Base-by-base conservation (phyloP, 2,888 invertebrate genomes). In the Andricus curvator region DNA sequence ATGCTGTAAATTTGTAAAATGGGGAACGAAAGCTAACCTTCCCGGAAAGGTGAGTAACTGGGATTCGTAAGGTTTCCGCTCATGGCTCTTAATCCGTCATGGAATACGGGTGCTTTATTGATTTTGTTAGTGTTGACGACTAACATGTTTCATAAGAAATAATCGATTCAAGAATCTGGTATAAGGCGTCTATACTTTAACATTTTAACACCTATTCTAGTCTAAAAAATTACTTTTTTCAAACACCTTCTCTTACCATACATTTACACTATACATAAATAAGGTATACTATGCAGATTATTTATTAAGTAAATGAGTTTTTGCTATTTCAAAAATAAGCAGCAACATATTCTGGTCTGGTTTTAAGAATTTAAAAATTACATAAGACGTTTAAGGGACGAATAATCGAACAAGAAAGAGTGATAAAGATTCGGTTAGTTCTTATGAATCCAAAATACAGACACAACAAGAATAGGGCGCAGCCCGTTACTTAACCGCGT, bases 401-500 rank as follows among this genome's bases (percentile, higher is more conserved):
- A 11, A 13, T 13, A 44, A 44, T 44, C 2, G 11, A 44, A 44
- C 1, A 44, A 13, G 44, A 44, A 44, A 11, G 44, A 13, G 44
- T 44, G 15, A 15, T 44, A 62, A 62, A 33, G 65, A 65, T 64
- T 29, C 29, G 79, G 80, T 60, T n/a, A 77, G 60, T 70, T 80
- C 66, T 84, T 83, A 85, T 84, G 86, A 87, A 87, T 88, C 87
- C 87, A 89, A 89, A 88, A 87, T 86, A 88, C 85, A 78, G 80
- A 64, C 33, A 37, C 37, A 77, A 64, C 33, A 41, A 79, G 77
- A 84, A 87, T 85, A 86, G 84, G 78, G 85, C 79, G 60, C 83
- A 88, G 89, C 85, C 92, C 92, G 92, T 92, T 92, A 92, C 90
- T 92, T 92, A 91, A 92, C 92, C 92, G 91, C 90, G 88, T 83